Percentiles rank a stretch among this genome's conserved stretches.
Conservation (phyloP, 2,888 invertebrate species). For the Aphelenchoides bicaudatus region DNA sequence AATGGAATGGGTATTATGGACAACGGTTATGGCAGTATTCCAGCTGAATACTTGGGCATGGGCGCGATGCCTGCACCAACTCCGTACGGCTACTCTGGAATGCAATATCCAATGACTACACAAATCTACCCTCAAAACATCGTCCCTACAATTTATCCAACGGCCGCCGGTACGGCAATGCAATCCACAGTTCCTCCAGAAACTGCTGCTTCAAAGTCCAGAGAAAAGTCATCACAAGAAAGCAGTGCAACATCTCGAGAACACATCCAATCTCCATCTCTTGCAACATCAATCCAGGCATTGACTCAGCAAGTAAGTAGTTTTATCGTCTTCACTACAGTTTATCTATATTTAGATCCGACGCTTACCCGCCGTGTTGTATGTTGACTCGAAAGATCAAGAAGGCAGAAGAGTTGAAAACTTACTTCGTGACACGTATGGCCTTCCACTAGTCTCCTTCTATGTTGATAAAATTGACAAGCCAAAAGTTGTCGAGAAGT, state of each 20-base stretch:
- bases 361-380: slow-evolving; percentile 57
- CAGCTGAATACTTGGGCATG: slow-evolving; percentile 12
- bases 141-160: neutral
- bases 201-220: neutral
- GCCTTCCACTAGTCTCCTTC: slow-evolving; percentile 56
- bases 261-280: slow-evolving; percentile 15
- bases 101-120: slow-evolving; percentile 11
- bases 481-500: slow-evolving; percentile 46
- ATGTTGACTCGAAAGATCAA: slow-evolving; percentile 46
- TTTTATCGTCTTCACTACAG: neutral
- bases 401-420: slow-evolving; percentile 35
- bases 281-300: slow-evolving; percentile 49
- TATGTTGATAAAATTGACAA: slow-evolving; percentile 59
- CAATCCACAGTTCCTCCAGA: slow-evolving; percentile 10
- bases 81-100: slow-evolving; percentile 17
- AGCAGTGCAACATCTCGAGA: slow-evolving; percentile 13
- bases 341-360: slow-evolving; percentile 45
- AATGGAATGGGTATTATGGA: neutral
- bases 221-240: slow-evolving; percentile 13
- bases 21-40: slow-evolving; percentile 11
- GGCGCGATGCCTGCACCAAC: neutral
- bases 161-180: neutral
- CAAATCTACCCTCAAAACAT: slow-evolving; percentile 4
- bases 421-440: slow-evolving; percentile 51
- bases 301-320: slow-evolving; percentile 49